phyloP scores from a whole-genome alignment of 2,113 vertebrate species.

The Pimephales promelas region DNA sequence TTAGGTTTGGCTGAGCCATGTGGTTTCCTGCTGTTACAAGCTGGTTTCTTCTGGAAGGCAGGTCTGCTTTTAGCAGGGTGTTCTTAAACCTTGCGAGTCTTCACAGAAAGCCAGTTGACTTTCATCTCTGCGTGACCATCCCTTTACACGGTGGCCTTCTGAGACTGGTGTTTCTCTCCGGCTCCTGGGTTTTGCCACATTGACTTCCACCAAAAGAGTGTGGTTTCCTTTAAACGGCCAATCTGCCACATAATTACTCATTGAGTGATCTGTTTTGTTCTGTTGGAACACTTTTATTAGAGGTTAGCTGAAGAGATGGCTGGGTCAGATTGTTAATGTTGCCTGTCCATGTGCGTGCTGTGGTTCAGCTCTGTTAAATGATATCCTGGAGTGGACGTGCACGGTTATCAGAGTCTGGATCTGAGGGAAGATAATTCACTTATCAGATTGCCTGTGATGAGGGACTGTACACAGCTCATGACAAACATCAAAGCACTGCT shows the following conservation, averaged over 20 bases:
- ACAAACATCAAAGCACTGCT: conserved; percentile 68
- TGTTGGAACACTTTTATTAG: conserved; percentile 57
- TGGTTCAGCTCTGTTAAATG: conserved; percentile 64
- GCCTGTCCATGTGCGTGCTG: conserved; percentile 59
- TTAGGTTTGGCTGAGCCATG: neutral
- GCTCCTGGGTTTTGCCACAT: conserved; percentile 1
- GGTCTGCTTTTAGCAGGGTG: conserved; percentile 35
- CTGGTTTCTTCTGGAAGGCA: conserved; percentile 35
- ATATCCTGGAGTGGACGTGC: conserved; percentile 68
- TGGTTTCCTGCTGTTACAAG: conserved; percentile 4
- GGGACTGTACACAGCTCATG: conserved; percentile 65
- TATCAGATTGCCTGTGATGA: conserved; percentile 75
- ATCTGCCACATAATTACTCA: conserved; percentile 65
- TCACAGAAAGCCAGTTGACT: conserved; percentile 25
- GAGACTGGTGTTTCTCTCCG: neutral
- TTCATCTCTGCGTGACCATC: conserved; percentile 31
- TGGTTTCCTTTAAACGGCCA: conserved; percentile 60
- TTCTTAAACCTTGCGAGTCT: conserved; percentile 37
- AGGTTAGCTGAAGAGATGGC: conserved; percentile 65
- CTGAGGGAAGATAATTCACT: conserved; percentile 75
- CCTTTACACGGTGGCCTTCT: neutral
- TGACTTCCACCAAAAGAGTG: conserved; percentile 44
- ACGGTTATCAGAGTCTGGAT: conserved; percentile 72
- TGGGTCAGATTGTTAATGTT: conserved; percentile 67
- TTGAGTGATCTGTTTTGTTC: conserved; percentile 56